Percentiles rank a stretch among this genome's conserved stretches.
These are phyloP conservation scores for Philaenus spumarius DNA, from an alignment of 1,140 invertebrate genomes.

Conservation along the genomic window DNA sequence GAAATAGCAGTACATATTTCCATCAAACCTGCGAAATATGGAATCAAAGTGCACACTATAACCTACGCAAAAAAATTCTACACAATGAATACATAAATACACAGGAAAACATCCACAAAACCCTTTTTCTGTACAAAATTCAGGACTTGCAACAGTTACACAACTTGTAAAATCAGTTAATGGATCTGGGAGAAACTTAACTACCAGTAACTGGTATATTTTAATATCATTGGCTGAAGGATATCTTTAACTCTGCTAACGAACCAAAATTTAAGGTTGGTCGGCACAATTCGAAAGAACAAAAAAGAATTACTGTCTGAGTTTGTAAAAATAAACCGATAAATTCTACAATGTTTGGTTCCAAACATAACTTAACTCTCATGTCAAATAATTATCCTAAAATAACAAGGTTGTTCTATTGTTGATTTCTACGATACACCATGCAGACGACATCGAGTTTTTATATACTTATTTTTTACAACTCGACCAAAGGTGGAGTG, in stretches of 20 bases:
- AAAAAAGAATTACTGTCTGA: slow-evolving; percentile 35
- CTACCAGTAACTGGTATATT: slow-evolving; percentile 39
- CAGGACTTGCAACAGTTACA: slow-evolving; percentile 33
- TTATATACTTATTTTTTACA: slow-evolving; percentile 36
- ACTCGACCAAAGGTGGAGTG: slow-evolving; percentile 37
- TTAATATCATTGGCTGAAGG: slow-evolving; percentile 32
- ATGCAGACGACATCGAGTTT: slow-evolving; percentile 23
- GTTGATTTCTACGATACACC: slow-evolving; percentile 35
- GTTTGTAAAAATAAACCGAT: too few species aligned
- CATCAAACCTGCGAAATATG: slow-evolving; percentile 37
- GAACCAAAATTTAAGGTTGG: slow-evolving; percentile 33
- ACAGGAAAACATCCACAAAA: slow-evolving; percentile 34
- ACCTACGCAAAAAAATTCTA: slow-evolving; percentile 35
- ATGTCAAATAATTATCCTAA: slow-evolving; percentile 34
- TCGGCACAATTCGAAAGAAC: slow-evolving; percentile 38
- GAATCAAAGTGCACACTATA: slow-evolving; percentile 37
- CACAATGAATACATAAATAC: slow-evolving; percentile 33
- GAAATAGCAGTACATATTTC: too few species aligned
- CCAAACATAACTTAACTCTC: not conserved
- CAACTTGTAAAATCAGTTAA: slow-evolving; percentile 34
- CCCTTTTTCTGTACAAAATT: slow-evolving; percentile 30
- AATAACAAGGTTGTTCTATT: slow-evolving; percentile 12
- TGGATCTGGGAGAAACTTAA: slow-evolving; percentile 37
- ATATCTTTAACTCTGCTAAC: slow-evolving; percentile 34
- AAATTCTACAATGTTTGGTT: not conserved